Evolutionary conservation across 1,140 invertebrate species (phyloP).

Genomic region (Cotesia chilonis): DNA sequence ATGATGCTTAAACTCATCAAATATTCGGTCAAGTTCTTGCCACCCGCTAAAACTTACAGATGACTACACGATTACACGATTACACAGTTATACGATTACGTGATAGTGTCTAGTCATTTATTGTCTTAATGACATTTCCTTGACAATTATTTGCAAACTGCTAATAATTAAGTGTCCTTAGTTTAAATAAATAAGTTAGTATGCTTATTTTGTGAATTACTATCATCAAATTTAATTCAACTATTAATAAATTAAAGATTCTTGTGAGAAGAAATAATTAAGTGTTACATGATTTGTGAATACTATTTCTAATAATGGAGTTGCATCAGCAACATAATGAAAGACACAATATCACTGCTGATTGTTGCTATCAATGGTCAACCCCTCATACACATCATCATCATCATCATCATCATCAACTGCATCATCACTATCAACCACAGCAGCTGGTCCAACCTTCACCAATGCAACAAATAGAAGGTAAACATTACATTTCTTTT

Average conservation of each 20-base stretch:
- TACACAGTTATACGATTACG: slow-evolving; percentile 23
- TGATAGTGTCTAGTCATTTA: no score
- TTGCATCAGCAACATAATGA: slow-evolving; percentile 52
- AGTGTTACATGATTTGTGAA: slow-evolving; percentile 18
- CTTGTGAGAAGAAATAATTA: slow-evolving; percentile 25
- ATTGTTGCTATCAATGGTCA: slow-evolving; percentile 55
- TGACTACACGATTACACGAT: slow-evolving; percentile 12
- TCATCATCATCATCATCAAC: slow-evolving; percentile 43
- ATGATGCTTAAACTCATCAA: slow-evolving; percentile 46
- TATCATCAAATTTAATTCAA: neutral
- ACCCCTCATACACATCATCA: slow-evolving; percentile 44
- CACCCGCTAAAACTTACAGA: slow-evolving; percentile 37
- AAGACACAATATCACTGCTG: slow-evolving; percentile 49
- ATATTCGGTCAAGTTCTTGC: slow-evolving; percentile 42
- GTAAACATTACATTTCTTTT: slow-evolving; percentile 36
- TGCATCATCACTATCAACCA: slow-evolving; percentile 37
- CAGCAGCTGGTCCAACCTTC: slow-evolving; percentile 47
- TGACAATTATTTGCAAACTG: neutral
- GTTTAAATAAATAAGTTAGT: neutral
- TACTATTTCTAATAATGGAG: slow-evolving; percentile 30
- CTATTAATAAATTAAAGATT: neutral
- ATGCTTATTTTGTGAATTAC: neutral
- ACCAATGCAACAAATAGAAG: slow-evolving; percentile 65
- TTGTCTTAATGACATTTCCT: no score
- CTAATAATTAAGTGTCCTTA: slow-evolving; percentile 10